Base-by-base conservation (phyloP, 2,797 vertebrate genomes). In the Helicolenus hilgendorfi region DNA sequence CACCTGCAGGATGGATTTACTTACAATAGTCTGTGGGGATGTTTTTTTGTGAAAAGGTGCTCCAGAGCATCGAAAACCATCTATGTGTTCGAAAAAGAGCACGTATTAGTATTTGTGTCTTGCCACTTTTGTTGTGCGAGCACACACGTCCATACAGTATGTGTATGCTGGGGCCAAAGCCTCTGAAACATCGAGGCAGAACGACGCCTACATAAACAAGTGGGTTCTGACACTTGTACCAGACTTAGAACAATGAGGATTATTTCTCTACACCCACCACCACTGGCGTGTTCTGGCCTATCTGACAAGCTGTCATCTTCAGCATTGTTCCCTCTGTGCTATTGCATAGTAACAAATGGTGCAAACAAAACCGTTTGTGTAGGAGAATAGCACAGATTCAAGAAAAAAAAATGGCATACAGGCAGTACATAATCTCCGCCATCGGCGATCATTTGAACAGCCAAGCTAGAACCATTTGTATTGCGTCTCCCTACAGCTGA, bases 221-320 rank as follows among this genome's bases (percentile, higher is more conserved):
- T 94, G 91, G 89, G 94, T 93, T 95, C 89, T 93, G 94, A 96
- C 94, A 94, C 91, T 95, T 92, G 89, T 89, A 83, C 91, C 91
- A 84, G 89, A 92, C 91, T 87, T 83, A 86, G 92, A 96, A 96
- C 96, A 97, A 96, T 95, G 87, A 87, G 88, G 93, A 96, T 95
- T 94, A 92, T 94, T 92, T 84, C 89, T 92, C 81, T 81, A 91
- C 96, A 89, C 96, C 95, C 93, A 95, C 94, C 71, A 93, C 77
- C 85, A 84, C 91, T 92, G 94, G 84, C 89, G 83, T 93, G 85
- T 92, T 94, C 92, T 86, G 92, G 94, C 91, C 88, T 91, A 93
- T 94, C 92, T 94, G 95, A 96, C 94, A 95, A 89, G 92, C 94
- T 92, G 95, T 95, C 95, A 95, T 93, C 84, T 89, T 38, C 84